Evolutionary conservation across 2,888 invertebrate species (phyloP), one percentile per base, ranked within the genome.

Genomic region (Tiliacea aurago): DNA sequence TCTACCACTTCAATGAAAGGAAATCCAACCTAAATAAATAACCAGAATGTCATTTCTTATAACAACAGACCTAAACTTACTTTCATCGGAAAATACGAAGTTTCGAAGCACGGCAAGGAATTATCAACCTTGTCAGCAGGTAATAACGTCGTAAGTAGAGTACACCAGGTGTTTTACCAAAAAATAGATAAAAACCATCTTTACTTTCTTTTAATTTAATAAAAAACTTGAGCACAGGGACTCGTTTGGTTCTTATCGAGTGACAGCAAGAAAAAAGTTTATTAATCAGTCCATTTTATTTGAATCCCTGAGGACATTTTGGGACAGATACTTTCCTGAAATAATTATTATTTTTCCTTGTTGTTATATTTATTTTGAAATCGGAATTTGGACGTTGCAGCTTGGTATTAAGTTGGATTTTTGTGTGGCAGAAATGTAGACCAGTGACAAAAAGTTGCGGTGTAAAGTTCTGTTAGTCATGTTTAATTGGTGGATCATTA

Each of bases 201-300:
- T 85, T 66, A 49, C 18, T 67, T 74, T 66, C 59, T 76, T 73
- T 75, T 85, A 76, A 85, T 84, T 83, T 83, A 76, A 85, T 78
- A 78, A 76, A 79, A 83, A 76, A 64, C 73, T 83, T 70, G 49
- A 59, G 59, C 56, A 56, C 18, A 47, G 37, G 37, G 37, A 33
- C 67, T 58, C 49, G 59, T 58, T 73, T 59, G 59, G 41, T 73
- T 73, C 64, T 81, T 78, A 83, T 83, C 81, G 66, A 68, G 77
- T 78, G 85, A 72, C 73, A 53, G 51, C 63, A 63, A 64, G 55
- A 73, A 66, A 75, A 82, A 85, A 80, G 63, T 85, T 80, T 78
- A 76, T 66, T 85, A 77, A 83, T 85, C 83, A 70, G 73, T 55
- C 56, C 51, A 72, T 83, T 76, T 83, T 76, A 84, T 68, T 79